phyloP scores from a whole-genome alignment of 1,140 invertebrate species.

The Lasioglossum albipes region DNA sequence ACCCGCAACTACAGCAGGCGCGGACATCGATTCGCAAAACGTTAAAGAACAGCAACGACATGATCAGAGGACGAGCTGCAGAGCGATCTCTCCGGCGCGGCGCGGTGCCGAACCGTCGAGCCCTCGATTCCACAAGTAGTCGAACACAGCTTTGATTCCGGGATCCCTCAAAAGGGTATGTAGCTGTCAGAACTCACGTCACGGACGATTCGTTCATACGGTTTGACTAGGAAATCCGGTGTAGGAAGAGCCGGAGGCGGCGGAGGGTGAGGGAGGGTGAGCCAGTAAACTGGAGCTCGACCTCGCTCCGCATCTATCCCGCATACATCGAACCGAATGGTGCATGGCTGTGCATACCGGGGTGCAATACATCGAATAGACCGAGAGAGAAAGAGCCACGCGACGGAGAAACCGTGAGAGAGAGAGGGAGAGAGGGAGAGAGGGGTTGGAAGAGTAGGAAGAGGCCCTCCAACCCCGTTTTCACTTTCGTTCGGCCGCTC shows the following conservation, averaged over 20 bases:
- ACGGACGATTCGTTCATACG: conserved; percentile 29
- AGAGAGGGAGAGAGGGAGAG: background rate
- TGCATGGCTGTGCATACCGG: conserved; percentile 61
- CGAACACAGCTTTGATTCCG: background rate
- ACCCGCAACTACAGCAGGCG: too few relatives aligned
- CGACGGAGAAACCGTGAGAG: background rate
- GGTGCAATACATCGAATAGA: conserved; percentile 65
- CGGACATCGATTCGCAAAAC: too few relatives aligned
- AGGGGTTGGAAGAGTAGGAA: conserved; percentile 34
- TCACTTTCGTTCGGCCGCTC: conserved; percentile 74
- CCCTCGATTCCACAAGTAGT: background rate
- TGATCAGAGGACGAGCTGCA: too few relatives aligned
- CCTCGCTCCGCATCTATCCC: conserved; percentile 64
- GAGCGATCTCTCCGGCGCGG: too few relatives aligned
- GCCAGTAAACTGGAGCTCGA: conserved; percentile 45
- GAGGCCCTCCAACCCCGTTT: conserved; percentile 72
- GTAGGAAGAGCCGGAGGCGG: conserved; percentile 30
- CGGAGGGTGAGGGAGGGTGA: conserved; percentile 18
- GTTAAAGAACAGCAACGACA: too few relatives aligned
- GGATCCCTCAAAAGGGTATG: background rate
- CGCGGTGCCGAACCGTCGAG: background rate
- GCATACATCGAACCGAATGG: conserved; percentile 65
- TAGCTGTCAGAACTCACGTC: conserved; percentile 34
- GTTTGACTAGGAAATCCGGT: conserved; percentile 26
- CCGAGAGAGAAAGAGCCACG: background rate